Conservation (phyloP, 1,140 invertebrate genomes). For the Drosophila leontia region DNA sequence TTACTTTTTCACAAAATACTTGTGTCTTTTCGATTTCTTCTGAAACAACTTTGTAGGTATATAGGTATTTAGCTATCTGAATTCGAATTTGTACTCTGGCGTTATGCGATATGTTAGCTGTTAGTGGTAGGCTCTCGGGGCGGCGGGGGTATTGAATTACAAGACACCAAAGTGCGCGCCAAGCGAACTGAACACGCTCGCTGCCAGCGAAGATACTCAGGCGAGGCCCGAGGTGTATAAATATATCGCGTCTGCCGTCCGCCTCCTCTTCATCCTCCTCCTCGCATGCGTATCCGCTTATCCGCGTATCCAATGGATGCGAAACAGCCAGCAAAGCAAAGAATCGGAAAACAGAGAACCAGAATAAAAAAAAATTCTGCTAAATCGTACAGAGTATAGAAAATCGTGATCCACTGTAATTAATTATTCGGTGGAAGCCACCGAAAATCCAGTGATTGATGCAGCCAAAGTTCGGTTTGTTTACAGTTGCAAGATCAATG, state of each 20-base stretch:
- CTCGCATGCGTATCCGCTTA: conserved; percentile 11
- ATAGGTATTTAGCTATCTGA: conserved; percentile 34
- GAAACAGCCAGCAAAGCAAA: conserved; percentile 73
- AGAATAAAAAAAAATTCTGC: conserved; percentile 11
- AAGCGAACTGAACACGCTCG: conserved; percentile 73
- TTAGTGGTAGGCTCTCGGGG: conserved; percentile 61
- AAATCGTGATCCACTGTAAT: conserved; percentile 52
- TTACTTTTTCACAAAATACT: neutral
- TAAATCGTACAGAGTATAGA: neutral
- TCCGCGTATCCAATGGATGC: conserved; percentile 78
- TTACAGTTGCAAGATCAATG: conserved; percentile 55
- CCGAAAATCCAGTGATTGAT: conserved; percentile 43
- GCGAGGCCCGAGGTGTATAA: conserved; percentile 65
- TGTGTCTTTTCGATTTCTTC: conserved; percentile 4
- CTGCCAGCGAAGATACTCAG: conserved; percentile 37
- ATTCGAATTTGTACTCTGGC: conserved; percentile 56
- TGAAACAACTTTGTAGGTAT: conserved; percentile 6
- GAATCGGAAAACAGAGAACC: conserved; percentile 19
- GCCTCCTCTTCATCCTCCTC: neutral
- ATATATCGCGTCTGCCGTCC: conserved; percentile 67
- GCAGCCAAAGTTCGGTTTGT: conserved; percentile 46
- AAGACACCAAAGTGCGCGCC: conserved; percentile 82
- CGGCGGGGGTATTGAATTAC: conserved; percentile 77
- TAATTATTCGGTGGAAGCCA: conserved; percentile 54
- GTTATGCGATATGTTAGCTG: conserved; percentile 75